These are phyloP conservation scores for Steinernema feltiae DNA, from an alignment of 1,140 invertebrate genomes.

Conservation along the genomic window DNA sequence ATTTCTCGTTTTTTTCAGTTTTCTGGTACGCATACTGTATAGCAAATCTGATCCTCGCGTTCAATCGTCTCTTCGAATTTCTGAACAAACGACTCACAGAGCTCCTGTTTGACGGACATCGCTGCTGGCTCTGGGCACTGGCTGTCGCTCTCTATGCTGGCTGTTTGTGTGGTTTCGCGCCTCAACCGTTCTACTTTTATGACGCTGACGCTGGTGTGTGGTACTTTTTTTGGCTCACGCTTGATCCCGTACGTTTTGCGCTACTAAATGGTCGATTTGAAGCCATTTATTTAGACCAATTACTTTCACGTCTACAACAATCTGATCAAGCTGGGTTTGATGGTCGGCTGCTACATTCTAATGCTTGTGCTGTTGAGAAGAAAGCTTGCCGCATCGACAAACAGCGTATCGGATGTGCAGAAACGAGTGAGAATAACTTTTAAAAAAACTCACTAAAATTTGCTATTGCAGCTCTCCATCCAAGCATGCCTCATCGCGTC, in stretches of 20 bases:
- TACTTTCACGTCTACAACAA: constrained; percentile 1
- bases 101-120: not conserved
- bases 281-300: not conserved
- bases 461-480: not conserved
- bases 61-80: not conserved
- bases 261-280: not conserved
- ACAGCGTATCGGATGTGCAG: not conserved
- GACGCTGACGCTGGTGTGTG: not conserved
- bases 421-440: not conserved
- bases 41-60: not conserved
- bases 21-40: constrained; percentile 9
- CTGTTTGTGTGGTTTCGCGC: not conserved
- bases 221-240: not conserved
- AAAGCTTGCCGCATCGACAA: not conserved
- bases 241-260: not conserved
- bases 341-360: not conserved
- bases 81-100: not conserved
- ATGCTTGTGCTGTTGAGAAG: not conserved
- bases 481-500: not conserved
- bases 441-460: not conserved
- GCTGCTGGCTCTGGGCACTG: not conserved
- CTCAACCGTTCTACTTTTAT: not conserved
- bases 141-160: not conserved
- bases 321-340: not conserved
- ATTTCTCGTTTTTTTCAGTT: not conserved